Evolutionary conservation across 2,797 vertebrate genomes (phyloP), one percentile per base, ranked within the genome.

Genomic region (Linurgus olivaceus): DNA sequence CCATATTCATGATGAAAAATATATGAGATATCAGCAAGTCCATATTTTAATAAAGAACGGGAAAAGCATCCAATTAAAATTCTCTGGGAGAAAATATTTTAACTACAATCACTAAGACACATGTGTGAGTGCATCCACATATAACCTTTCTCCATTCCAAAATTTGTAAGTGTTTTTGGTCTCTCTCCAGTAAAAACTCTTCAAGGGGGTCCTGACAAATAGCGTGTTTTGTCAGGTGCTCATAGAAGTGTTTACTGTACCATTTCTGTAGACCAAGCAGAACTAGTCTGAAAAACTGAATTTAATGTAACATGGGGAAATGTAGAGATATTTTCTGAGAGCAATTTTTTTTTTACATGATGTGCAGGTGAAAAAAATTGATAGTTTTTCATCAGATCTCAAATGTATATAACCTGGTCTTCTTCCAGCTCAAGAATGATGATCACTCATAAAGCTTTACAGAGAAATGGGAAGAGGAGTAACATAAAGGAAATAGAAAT

Each of bases 61-160:
- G 25, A 94, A 86, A 91, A 91, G 1, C 8, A 74, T 63, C 11
- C 33, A 85, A 35, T 92, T 96, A 93, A 93, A 96, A 94, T 71
- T 45, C 19, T 58, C 8, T 29, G 15, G 28, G 58, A 87, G 29
- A 68, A 79, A 54, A 40, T 2, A 17, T 76, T 87, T 38, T 65
- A 66, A 31, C 5, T 40, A 8, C 29, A 66, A 75, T 31, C 8
- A 50, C 11, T 50, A 6, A 75, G 17, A 44, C 10, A 28, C 1
- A 26, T 37, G 29, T 0, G 0, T 1, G 3, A 10, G 7, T 45
- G 18, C 23, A 44, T 35, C 5, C 19, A 48, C 20, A 7, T 8
- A 4, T 4, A 13, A 7, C 1, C 4, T 63, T 88, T 88, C 42
- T 59, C 20, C 31, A 8, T 17, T 31, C n/a, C 40, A 90, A 61